Conservation (phyloP, 35 echinoderm and acorn worm species). For the Heliocidaris tuberculata region DNA sequence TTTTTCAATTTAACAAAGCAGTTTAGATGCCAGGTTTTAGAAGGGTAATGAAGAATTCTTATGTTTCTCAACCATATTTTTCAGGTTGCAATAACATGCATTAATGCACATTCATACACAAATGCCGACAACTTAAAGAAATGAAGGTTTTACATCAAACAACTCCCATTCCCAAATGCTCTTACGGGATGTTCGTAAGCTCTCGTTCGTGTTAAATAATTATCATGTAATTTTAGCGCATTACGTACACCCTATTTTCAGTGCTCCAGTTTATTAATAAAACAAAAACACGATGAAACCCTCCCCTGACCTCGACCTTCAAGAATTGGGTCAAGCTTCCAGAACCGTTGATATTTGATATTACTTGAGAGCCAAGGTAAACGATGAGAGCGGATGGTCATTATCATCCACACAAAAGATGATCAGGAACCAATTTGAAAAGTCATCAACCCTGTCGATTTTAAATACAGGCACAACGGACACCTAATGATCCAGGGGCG, state of each 20-base stretch:
- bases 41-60: too few relatives aligned
- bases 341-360: not conserved
- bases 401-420: not conserved
- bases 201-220: not conserved
- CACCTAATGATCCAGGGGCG: too few relatives aligned
- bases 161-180: not conserved
- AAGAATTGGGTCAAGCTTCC: not conserved
- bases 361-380: not conserved
- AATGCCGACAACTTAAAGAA: too few relatives aligned
- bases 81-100: too few relatives aligned
- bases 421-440: not conserved
- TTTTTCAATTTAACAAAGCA: too few relatives aligned
- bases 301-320: not conserved
- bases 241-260: not conserved
- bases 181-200: not conserved
- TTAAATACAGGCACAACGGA: too few relatives aligned
- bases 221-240: not conserved
- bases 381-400: not conserved
- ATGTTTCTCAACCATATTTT: too few relatives aligned
- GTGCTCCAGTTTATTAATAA: not conserved
- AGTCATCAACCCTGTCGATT: too few relatives aligned
- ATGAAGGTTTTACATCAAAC: too few relatives aligned
- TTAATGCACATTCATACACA: too few relatives aligned
- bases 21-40: too few relatives aligned
- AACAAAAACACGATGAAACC: not conserved